phyloP scores from a whole-genome alignment of 2,113 vertebrate genomes.

The Eudyptes chrysolophus region DNA sequence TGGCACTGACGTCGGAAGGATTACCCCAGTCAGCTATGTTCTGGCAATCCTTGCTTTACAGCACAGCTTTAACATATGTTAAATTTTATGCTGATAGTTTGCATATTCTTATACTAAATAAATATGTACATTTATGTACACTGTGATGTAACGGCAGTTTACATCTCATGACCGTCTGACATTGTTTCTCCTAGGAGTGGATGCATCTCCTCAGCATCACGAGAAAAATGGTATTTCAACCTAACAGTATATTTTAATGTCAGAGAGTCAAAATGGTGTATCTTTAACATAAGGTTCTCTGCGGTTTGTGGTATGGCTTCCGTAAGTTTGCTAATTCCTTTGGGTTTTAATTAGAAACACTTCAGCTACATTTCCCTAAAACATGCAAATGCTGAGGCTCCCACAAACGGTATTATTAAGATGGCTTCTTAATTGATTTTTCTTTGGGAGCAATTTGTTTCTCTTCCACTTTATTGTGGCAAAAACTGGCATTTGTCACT shows the following conservation, averaged over 20 bases:
- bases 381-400: neutral
- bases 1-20: neutral
- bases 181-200: neutral
- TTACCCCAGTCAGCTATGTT: neutral
- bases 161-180: neutral
- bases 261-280: neutral
- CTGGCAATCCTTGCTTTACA: neutral
- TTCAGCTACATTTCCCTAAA: constrained; percentile 11
- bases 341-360: constrained; percentile 51
- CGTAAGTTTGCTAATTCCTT: neutral
- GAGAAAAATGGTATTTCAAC: neutral
- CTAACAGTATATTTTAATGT: neutral
- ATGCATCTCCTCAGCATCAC: neutral
- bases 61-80: neutral
- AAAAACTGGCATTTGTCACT: constrained; percentile 63
- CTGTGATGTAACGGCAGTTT: neutral
- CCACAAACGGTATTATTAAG: neutral
- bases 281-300: neutral
- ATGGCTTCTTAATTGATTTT: constrained; percentile 66
- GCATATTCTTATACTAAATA: neutral
- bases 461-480: constrained; percentile 48
- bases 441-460: constrained; percentile 53
- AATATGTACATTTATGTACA: neutral
- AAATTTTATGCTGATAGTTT: neutral
- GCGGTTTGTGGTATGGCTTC: neutral